Evolutionary conservation across 2,797 vertebrate species (phyloP).

Genomic region (Forpus xanthops): DNA sequence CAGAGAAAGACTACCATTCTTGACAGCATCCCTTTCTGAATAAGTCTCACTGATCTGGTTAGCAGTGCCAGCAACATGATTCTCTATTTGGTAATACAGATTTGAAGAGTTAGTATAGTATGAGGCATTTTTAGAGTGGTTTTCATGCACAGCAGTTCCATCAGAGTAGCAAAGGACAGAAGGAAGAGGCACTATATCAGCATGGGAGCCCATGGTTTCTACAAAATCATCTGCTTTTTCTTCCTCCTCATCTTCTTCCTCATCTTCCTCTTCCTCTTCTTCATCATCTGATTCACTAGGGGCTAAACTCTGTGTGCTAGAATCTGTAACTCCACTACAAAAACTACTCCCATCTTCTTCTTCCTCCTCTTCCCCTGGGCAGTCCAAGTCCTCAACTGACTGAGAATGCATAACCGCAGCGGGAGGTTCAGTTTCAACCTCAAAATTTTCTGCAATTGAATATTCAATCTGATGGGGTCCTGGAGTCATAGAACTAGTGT

Average conservation of each 20-base stretch:
- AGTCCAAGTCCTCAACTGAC: constrained; percentile 85
- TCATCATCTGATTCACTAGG: constrained; percentile 95
- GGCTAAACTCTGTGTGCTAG: constrained; percentile 94
- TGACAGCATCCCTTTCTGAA: constrained; percentile 82
- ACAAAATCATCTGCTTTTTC: constrained; percentile 86
- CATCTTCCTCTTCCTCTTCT: constrained; percentile 89
- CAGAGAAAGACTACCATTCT: constrained; percentile 80
- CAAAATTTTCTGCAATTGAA: constrained; percentile 83
- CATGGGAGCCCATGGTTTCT: constrained; percentile 72
- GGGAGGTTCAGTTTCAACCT: constrained; percentile 83
- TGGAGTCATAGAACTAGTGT: constrained; percentile 81
- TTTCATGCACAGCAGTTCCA: constrained; percentile 81
- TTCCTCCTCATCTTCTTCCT: constrained; percentile 83
- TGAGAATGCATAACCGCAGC: constrained; percentile 88
- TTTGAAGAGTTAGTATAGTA: constrained; percentile 87
- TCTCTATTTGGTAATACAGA: constrained; percentile 93
- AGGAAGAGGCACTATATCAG: constrained; percentile 85
- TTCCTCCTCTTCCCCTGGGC: constrained; percentile 87
- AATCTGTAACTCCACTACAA: constrained; percentile 94
- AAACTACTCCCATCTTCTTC: constrained; percentile 94
- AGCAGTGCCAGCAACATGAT: constrained; percentile 76
- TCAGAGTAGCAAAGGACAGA: constrained; percentile 91
- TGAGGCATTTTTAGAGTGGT: constrained; percentile 85
- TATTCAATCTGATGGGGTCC: constrained; percentile 88
- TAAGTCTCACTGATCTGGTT: constrained; percentile 84